A percentile compares a stretch with the other conserved stretches of the same genome.
Conservation (phyloP, 2,888 invertebrate genomes). For the Drosophila pseudotakahashii region DNA sequence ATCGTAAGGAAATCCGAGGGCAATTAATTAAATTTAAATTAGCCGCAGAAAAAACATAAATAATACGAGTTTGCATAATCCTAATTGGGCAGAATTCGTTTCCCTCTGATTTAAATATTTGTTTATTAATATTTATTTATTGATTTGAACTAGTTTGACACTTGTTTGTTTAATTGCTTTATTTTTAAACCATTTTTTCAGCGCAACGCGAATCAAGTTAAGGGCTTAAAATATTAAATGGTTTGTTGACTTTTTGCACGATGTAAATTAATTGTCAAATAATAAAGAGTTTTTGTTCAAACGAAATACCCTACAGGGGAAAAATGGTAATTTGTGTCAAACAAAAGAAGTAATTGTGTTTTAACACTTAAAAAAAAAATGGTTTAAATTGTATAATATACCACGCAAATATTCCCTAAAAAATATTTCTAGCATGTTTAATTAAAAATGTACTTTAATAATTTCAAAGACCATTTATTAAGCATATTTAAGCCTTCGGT, state of each 20-base stretch:
- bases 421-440: too few relatives aligned
- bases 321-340: not conserved
- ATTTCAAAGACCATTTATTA: not conserved
- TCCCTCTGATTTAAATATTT: conserved; percentile 5
- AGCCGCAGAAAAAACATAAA: conserved; percentile 4
- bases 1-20: conserved; percentile 10
- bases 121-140: conserved; percentile 28
- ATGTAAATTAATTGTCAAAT: conserved; percentile 26
- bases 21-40: conserved; percentile 42
- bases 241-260: conserved; percentile 6
- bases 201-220: not conserved
- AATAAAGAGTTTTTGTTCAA: conserved; percentile 22
- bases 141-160: not conserved
- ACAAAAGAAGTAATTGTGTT: not conserved
- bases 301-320: conserved; percentile 1
- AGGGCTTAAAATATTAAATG: conserved; percentile 5
- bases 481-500: conserved; percentile 1
- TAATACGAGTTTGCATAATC: conserved; percentile 22
- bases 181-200: conserved; percentile 3
- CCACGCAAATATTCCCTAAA: not conserved
- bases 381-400: not conserved
- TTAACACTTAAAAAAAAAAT: not conserved
- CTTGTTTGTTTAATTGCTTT: not conserved
- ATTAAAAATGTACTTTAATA: not conserved
- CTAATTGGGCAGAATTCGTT: conserved; percentile 12